phyloP scores from a whole-genome alignment of 2,113 vertebrate genomes.

The Ceuthmochares aereus region DNA sequence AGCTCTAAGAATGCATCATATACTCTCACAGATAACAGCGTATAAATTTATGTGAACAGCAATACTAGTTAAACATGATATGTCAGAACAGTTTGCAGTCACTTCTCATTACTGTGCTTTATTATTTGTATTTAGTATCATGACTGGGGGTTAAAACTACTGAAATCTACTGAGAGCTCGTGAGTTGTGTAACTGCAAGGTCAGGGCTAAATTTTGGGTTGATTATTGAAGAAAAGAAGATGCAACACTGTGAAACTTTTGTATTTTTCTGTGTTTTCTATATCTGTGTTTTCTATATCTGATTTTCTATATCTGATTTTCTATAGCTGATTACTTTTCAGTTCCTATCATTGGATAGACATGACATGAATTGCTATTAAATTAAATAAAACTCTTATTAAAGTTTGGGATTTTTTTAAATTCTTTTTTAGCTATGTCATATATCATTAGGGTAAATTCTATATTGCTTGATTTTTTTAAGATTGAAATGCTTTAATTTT shows the following conservation, averaged over 20 bases:
- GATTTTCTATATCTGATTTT: no score
- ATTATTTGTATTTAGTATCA: neutral
- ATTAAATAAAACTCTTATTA: neutral
- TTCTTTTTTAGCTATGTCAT: no score
- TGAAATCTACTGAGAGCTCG: neutral
- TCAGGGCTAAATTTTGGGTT: neutral
- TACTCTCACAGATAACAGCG: neutral
- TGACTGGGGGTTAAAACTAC: neutral
- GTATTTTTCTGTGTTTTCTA: neutral
- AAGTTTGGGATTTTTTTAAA: neutral
- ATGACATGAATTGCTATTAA: fast-evolving
- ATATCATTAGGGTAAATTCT: no score
- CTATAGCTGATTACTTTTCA: neutral
- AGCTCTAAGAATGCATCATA: neutral
- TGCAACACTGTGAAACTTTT: neutral
- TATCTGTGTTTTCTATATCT: neutral
- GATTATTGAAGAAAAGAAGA: neutral
- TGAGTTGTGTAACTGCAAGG: neutral
- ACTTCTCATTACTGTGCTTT: neutral
- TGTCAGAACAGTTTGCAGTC: neutral
- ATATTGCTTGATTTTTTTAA: no score
- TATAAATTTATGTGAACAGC: neutral
- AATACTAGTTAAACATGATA: neutral
- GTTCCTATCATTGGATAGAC: neutral
- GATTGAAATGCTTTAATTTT: no score